phyloP scores from a whole-genome alignment of 2,888 invertebrate genomes.

The Pseudococcus viburni region DNA sequence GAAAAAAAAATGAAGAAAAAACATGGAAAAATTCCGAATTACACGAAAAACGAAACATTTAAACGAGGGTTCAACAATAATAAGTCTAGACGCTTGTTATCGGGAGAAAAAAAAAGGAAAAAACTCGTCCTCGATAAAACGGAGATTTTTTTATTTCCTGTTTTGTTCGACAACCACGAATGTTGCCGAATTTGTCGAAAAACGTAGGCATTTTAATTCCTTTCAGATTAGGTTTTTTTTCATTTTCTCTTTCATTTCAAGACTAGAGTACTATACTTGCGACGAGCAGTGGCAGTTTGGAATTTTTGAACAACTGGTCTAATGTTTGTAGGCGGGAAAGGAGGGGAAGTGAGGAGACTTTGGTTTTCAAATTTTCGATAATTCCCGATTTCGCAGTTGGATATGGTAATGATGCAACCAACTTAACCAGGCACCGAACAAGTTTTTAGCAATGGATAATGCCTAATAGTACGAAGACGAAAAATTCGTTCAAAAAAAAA shows the following conservation, averaged over 20 bases:
- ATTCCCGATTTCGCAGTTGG: too few species aligned
- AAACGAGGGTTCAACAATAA: slow-evolving; percentile 37
- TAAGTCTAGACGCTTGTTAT: slow-evolving; percentile 47
- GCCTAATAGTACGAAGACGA: too few species aligned
- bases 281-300: too few species aligned
- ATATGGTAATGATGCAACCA: too few species aligned
- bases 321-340: too few species aligned
- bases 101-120: neutral
- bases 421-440: too few species aligned
- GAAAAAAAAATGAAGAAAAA: neutral
- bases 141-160: neutral
- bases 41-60: slow-evolving; percentile 17
- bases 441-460: too few species aligned
- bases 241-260: neutral
- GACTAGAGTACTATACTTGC: neutral
- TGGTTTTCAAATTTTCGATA: too few species aligned
- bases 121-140: slow-evolving; percentile 2
- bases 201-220: slow-evolving; percentile 20
- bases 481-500: too few species aligned
- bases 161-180: neutral
- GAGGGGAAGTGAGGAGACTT: too few species aligned
- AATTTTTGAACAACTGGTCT: too few species aligned
- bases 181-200: slow-evolving; percentile 12
- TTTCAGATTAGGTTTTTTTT: neutral
- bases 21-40: neutral